These are phyloP conservation scores for Uria lomvia DNA, from an alignment of 2,113 vertebrate species.

Conservation along the genomic window DNA sequence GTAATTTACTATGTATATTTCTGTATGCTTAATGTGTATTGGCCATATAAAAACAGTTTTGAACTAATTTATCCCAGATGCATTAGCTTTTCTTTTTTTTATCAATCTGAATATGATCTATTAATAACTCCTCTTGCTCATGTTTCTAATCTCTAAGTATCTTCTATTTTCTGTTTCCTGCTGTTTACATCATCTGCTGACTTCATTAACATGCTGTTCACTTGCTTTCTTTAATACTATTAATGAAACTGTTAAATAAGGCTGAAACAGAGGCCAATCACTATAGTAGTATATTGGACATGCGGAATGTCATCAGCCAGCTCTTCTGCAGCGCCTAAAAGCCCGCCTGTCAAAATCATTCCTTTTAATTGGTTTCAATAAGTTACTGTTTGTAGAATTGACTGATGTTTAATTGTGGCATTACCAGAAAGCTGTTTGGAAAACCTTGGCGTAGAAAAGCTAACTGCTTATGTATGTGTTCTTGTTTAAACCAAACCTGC, in stretches of 20 bases:
- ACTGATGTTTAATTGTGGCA: neutral
- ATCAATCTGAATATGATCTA: neutral
- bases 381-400: conserved; percentile 1
- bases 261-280: conserved; percentile 13
- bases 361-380: conserved; percentile 24
- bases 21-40: neutral
- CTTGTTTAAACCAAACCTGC: neutral
- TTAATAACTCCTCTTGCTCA: neutral
- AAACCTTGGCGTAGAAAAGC: neutral
- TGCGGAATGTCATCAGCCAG: neutral
- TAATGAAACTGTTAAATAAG: conserved; percentile 59
- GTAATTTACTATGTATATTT: neutral
- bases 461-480: neutral
- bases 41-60: neutral
- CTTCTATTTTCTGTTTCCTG: conserved; percentile 40
- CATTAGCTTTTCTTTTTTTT: neutral
- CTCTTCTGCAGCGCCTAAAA: neutral
- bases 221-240: conserved; percentile 42
- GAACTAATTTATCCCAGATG: neutral
- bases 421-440: neutral
- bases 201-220: conserved; percentile 60
- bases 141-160: conserved; percentile 31
- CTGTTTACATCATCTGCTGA: conserved; percentile 61
- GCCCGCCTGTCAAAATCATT: neutral
- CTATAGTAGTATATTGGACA: neutral